phyloP scores from a whole-genome alignment of 2,888 invertebrate species.

The Sericinus montela region DNA sequence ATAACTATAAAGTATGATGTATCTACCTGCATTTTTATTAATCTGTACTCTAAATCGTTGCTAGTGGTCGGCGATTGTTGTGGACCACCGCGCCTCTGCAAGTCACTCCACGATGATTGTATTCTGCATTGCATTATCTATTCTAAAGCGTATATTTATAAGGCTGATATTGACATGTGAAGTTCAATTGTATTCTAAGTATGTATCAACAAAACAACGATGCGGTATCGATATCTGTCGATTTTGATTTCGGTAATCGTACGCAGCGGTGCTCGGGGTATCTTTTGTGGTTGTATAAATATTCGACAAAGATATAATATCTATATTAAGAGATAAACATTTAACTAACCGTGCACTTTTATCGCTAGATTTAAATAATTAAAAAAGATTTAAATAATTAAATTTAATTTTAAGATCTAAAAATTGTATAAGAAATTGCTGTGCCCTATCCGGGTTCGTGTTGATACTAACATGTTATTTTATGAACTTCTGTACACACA shows the following conservation, averaged over 20 bases:
- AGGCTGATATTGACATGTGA: slow-evolving; percentile 22
- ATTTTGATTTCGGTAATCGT: slow-evolving; percentile 61
- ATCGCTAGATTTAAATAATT: too few species aligned
- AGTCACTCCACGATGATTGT: slow-evolving; percentile 46
- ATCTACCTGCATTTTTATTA: slow-evolving; percentile 14
- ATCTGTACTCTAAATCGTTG: slow-evolving; percentile 30
- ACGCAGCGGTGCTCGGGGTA: slow-evolving; percentile 25
- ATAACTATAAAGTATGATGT: too few species aligned
- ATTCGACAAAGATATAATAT: slow-evolving; percentile 18
- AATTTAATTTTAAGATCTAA: too few species aligned
- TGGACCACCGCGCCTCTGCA: slow-evolving; percentile 69
- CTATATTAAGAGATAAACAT: slow-evolving; percentile 2
- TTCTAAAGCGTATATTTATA: slow-evolving; percentile 22
- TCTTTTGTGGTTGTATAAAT: slow-evolving; percentile 23
- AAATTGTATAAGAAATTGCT: too few species aligned
- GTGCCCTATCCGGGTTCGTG: too few species aligned
- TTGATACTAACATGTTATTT: too few species aligned
- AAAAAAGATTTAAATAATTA: too few species aligned
- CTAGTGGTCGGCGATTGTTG: slow-evolving; percentile 53
- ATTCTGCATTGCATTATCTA: slow-evolving; percentile 21
- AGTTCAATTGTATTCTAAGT: slow-evolving; percentile 28
- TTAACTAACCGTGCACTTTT: neutral
- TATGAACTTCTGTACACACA: too few species aligned
- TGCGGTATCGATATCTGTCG: slow-evolving; percentile 59
- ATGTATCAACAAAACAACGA: slow-evolving; percentile 45